Evolutionary conservation across 2,888 invertebrate genomes (phyloP).

Genomic region (Volucella inflata): DNA sequence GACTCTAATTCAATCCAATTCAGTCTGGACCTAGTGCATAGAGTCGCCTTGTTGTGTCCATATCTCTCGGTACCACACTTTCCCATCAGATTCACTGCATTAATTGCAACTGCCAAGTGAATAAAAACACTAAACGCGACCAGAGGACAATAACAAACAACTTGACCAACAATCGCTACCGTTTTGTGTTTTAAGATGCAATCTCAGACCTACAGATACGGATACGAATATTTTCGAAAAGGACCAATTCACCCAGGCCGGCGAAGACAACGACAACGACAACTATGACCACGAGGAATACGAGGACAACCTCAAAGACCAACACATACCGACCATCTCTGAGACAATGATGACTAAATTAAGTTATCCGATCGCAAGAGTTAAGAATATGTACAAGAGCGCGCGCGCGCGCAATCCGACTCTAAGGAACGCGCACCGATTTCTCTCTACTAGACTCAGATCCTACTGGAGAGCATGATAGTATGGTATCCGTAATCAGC

Average conservation of each 20-base stretch:
- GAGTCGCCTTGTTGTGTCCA: constrained; percentile 24
- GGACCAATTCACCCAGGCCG: constrained; percentile 35
- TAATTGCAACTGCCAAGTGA: constrained; percentile 64
- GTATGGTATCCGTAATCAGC: constrained; percentile 56
- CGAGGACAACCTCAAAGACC: constrained; percentile 24
- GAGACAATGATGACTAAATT: constrained; percentile 74
- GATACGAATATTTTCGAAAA: constrained; percentile 5
- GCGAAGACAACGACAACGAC: constrained; percentile 16
- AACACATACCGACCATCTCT: constrained; percentile 22
- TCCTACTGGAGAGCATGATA: constrained; percentile 63
- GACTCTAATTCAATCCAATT: not conserved
- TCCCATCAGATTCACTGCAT: constrained; percentile 66
- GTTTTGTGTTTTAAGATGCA: constrained; percentile 68
- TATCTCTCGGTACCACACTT: constrained; percentile 60
- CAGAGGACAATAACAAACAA: constrained; percentile 62
- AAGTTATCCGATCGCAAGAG: constrained; percentile 76
- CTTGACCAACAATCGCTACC: constrained; percentile 74
- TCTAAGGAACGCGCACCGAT: constrained; percentile 15
- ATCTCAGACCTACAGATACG: constrained; percentile 49
- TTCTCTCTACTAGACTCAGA: constrained; percentile 5
- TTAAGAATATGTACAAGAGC: constrained; percentile 23
- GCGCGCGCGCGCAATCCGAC: constrained; percentile 50
- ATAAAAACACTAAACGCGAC: constrained; percentile 57
- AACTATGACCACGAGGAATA: constrained; percentile 25
- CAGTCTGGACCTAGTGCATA: not conserved